These are phyloP conservation scores for Chrysopa pallens DNA, from an alignment of 1,140 invertebrate genomes.

Conservation along the genomic window DNA sequence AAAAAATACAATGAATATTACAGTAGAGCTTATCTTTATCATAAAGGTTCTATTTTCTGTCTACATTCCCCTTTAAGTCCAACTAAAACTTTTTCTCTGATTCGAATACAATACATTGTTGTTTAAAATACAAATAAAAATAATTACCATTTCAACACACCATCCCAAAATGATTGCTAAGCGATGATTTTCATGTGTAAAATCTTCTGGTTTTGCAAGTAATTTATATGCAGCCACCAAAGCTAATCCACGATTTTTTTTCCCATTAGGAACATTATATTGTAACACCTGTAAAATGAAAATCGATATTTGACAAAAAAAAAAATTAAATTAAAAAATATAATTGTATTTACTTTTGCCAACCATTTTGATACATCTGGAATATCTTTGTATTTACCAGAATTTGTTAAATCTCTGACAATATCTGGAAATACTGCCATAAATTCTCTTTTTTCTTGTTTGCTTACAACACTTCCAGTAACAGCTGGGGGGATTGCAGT, in stretches of 20 bases:
- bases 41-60: background rate
- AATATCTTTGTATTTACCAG: slow-evolving; percentile 47
- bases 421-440: slow-evolving; percentile 74
- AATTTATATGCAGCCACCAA: slow-evolving; percentile 65
- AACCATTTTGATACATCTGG: slow-evolving; percentile 61
- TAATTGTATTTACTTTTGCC: slow-evolving; percentile 40
- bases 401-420: slow-evolving; percentile 61
- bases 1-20: no score
- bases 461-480: slow-evolving; percentile 36
- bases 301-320: background rate
- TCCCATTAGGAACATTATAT: slow-evolving; percentile 66
- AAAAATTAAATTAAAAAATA: background rate
- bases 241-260: slow-evolving; percentile 64
- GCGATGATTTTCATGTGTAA: slow-evolving; percentile 61
- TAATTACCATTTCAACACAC: slow-evolving; percentile 82
- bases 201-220: slow-evolving; percentile 35
- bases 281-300: slow-evolving; percentile 40
- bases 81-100: background rate
- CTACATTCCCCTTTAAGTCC: background rate
- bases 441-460: slow-evolving; percentile 70
- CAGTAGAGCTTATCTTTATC: background rate
- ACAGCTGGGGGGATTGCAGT: slow-evolving; percentile 32
- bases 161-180: slow-evolving; percentile 75
- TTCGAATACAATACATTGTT: background rate
- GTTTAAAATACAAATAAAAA: slow-evolving; percentile 3